phyloP scores from a whole-genome alignment of 2,797 vertebrate genomes.

The Pangasius sanitwongsei region DNA sequence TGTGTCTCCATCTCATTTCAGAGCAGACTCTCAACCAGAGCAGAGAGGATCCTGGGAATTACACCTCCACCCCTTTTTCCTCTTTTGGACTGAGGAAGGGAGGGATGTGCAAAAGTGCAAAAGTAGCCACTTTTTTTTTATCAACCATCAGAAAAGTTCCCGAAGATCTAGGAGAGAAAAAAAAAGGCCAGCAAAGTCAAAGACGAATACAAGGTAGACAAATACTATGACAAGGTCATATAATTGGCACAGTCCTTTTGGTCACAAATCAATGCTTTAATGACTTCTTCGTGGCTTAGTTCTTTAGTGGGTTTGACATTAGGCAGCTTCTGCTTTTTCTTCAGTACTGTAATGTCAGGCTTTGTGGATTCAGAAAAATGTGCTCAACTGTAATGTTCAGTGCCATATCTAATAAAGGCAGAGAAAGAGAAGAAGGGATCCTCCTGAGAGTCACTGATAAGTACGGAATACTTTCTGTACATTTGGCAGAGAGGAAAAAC shows the following conservation, averaged over 20 bases:
- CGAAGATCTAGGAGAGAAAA: constrained; percentile 36
- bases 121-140: constrained; percentile 57
- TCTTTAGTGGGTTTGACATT: constrained; percentile 51
- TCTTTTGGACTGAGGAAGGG: constrained; percentile 33
- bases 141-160: constrained; percentile 29
- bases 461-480: constrained; percentile 52
- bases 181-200: constrained; percentile 35
- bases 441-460: constrained; percentile 48
- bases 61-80: constrained; percentile 55
- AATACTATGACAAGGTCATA: constrained; percentile 70
- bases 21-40: constrained; percentile 15
- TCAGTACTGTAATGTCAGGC: constrained; percentile 23
- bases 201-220: constrained; percentile 61
- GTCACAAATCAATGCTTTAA: constrained; percentile 73
- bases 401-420: constrained; percentile 37
- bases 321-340: constrained; percentile 48
- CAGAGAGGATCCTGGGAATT: constrained; percentile 39
- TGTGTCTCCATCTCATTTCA: constrained; percentile 6
- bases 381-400: constrained; percentile 43
- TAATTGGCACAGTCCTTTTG: constrained; percentile 83
- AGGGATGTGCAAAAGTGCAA: constrained; percentile 68
- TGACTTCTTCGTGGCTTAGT: constrained; percentile 69
- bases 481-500: constrained; percentile 48
- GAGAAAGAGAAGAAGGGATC: constrained; percentile 20
- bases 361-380: constrained; percentile 34